Percentiles rank a stretch among this genome's conserved stretches.
Conservation (phyloP, 2,113 vertebrate genomes). For the Dipodomys merriami region DNA sequence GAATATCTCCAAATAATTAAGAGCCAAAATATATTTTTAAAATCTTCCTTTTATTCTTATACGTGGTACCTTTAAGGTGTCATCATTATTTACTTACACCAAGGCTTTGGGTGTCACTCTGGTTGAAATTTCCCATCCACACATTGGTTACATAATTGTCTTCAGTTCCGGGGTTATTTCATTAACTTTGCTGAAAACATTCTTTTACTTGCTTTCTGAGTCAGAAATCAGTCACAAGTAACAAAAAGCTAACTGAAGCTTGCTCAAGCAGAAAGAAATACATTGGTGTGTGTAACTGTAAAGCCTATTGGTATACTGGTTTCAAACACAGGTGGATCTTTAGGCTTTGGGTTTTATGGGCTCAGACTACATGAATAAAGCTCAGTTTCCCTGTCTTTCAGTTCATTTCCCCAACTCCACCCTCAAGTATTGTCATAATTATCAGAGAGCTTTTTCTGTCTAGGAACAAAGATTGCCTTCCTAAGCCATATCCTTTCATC, state of each 20-base stretch:
- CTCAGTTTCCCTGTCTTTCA: background rate
- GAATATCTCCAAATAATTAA: background rate
- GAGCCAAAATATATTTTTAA: background rate
- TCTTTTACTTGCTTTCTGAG: constrained; percentile 10
- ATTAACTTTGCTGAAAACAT: background rate
- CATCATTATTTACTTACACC: background rate
- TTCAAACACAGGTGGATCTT: constrained; percentile 6
- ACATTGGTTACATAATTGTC: background rate
- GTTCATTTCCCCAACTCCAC: background rate
- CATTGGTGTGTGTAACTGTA: background rate
- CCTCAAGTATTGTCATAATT: background rate
- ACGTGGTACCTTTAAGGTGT: background rate
- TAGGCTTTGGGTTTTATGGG: background rate
- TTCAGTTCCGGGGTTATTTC: background rate
- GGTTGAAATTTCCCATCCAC: background rate
- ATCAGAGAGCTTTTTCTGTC: background rate
- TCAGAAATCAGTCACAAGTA: background rate
- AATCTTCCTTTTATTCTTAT: background rate
- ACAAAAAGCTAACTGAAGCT: constrained; percentile 5
- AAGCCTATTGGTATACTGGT: background rate
- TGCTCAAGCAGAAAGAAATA: background rate
- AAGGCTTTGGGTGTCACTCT: background rate
- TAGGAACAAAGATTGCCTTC: background rate
- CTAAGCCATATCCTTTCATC: background rate
- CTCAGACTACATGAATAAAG: background rate